Conservation (phyloP, 2,113 vertebrate genomes). For the Tenrec ecaudatus region DNA sequence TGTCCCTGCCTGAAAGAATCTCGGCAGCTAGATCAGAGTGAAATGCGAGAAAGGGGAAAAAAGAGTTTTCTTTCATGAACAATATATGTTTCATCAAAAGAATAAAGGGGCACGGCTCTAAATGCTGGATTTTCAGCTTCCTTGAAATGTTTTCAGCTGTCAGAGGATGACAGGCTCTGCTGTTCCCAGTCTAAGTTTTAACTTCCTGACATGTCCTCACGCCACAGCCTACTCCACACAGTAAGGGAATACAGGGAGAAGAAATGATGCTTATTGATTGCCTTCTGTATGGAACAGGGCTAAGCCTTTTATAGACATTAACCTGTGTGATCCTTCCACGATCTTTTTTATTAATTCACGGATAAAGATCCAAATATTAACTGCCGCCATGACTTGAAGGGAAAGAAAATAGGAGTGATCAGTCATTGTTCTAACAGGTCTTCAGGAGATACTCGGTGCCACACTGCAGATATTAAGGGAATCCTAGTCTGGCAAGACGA, state of each 20-base stretch:
- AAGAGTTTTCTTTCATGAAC: constrained; percentile 69
- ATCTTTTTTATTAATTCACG: not conserved
- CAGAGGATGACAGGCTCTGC: constrained; percentile 58
- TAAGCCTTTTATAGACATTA: not conserved
- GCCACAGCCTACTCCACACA: not conserved
- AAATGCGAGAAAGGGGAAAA: constrained; percentile 14
- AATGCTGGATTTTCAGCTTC: constrained; percentile 56
- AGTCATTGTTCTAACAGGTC: not conserved
- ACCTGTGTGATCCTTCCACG: not conserved
- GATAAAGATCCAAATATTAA: not conserved
- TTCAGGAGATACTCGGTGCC: not conserved
- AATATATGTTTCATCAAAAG: constrained; percentile 66
- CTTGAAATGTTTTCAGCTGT: constrained; percentile 53
- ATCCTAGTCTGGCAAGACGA: not conserved
- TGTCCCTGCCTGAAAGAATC: constrained; percentile 46
- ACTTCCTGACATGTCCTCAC: constrained; percentile 31
- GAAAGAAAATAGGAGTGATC: constrained; percentile 5
- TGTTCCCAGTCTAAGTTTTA: constrained; percentile 55
- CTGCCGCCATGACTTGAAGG: not conserved
- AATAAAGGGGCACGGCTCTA: constrained; percentile 57
- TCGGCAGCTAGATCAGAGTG: constrained; percentile 53
- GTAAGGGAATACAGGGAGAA: not conserved
- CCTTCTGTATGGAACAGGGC: not conserved
- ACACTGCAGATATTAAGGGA: not conserved
- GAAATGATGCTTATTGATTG: constrained; percentile 43